A percentile compares a stretch with the other conserved stretches of the same genome.
Conservation (phyloP, 2,797 vertebrate species). For the Lithobates pipiens region DNA sequence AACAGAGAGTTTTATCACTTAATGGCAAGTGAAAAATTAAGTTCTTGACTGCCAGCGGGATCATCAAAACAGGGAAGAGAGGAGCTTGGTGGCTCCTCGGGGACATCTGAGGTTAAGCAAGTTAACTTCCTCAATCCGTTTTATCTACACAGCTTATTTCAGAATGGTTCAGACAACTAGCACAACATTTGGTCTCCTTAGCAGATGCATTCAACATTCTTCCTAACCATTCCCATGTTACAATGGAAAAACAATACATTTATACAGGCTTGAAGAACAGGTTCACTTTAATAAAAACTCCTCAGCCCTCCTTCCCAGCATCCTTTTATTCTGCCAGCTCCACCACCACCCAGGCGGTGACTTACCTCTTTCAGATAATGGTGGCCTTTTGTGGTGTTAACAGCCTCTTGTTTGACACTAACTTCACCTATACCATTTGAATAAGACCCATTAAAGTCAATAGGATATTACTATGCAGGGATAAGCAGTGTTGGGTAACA, state of each 20-base stretch:
- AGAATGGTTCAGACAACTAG: background rate
- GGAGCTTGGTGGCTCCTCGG: constrained; percentile 32
- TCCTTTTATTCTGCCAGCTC: no score
- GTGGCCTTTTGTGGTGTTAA: no score
- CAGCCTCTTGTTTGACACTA: no score
- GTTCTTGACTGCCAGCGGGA: constrained; percentile 45
- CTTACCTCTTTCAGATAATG: no score
- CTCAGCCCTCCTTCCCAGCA: no score
- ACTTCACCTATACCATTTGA: no score
- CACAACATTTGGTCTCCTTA: background rate
- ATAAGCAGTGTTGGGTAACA: no score
- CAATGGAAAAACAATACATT: background rate
- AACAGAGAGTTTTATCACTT: constrained; percentile 53
- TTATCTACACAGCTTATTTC: background rate
- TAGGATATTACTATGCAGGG: no score
- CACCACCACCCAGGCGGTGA: no score
- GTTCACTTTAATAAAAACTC: no score
- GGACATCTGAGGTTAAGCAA: constrained; percentile 31
- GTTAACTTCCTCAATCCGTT: constrained; percentile 28
- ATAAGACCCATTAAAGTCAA: no score
- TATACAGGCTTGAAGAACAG: background rate
- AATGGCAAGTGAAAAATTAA: constrained; percentile 66
- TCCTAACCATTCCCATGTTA: background rate
- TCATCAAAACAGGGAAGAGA: constrained; percentile 5
- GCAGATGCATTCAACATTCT: background rate